Evolutionary conservation across 1,140 invertebrate species (phyloP).

Genomic region (Berghia stephanieae): DNA sequence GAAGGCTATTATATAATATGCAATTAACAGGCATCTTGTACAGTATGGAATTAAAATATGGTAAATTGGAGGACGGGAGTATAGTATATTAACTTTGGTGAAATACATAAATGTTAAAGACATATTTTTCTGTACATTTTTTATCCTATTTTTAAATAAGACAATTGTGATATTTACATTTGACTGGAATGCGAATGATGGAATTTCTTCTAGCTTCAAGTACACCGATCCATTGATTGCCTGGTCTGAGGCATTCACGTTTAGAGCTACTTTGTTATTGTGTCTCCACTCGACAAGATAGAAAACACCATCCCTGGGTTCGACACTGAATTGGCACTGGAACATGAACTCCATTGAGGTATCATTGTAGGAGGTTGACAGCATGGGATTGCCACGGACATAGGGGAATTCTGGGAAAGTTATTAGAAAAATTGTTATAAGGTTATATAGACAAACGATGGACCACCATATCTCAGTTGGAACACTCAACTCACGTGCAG

Average conservation of each 20-base stretch:
- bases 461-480: too few relatives aligned
- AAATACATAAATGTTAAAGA: too few relatives aligned
- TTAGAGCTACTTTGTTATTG: slow-evolving; percentile 19
- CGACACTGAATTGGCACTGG: slow-evolving; percentile 34
- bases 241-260: background rate
- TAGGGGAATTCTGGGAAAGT: slow-evolving; percentile 48
- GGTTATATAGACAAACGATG: too few relatives aligned
- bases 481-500: too few relatives aligned
- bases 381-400: slow-evolving; percentile 33
- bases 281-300: slow-evolving; percentile 40
- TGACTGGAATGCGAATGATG: slow-evolving; percentile 38
- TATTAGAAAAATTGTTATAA: too few relatives aligned
- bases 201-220: slow-evolving; percentile 24
- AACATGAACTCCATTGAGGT: slow-evolving; percentile 36
- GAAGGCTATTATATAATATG: too few relatives aligned
- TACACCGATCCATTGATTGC: slow-evolving; percentile 19
- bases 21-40: too few relatives aligned
- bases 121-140: too few relatives aligned
- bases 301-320: slow-evolving; percentile 29
- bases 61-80: too few relatives aligned
- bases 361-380: slow-evolving; percentile 39
- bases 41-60: too few relatives aligned
- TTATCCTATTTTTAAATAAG: too few relatives aligned
- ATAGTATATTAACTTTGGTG: too few relatives aligned
- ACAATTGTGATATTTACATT: slow-evolving; percentile 38